A percentile compares a stretch with the other conserved stretches of the same genome.
Conservation (phyloP, 2,888 invertebrate genomes). For the Resseliella maxima region DNA sequence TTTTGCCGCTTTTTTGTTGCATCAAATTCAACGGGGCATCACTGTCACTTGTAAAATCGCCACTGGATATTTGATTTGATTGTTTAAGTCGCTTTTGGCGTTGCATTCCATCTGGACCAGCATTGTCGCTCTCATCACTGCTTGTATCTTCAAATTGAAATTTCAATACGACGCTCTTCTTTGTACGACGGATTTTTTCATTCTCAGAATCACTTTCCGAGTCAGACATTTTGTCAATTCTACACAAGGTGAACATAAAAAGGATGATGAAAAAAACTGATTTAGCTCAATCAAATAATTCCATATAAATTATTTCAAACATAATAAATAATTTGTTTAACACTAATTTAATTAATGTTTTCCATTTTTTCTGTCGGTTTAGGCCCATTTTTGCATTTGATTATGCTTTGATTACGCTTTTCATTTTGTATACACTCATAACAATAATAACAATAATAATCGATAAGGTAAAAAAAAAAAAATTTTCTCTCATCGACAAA, state of each 20-base stretch:
- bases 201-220: constrained; percentile 53
- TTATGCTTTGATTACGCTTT: constrained; percentile 20
- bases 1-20: neutral
- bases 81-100: neutral
- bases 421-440: constrained; percentile 30
- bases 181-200: constrained; percentile 58
- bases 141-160: constrained; percentile 64
- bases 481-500: constrained; percentile 7
- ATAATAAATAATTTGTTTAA: neutral
- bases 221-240: constrained; percentile 56
- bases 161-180: constrained; percentile 66
- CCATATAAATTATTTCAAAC: neutral
- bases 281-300: neutral
- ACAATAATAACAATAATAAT: constrained; percentile 49
- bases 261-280: neutral
- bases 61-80: neutral
- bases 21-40: constrained; percentile 17
- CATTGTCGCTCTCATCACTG: constrained; percentile 55
- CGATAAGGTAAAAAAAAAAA: constrained; percentile 32
- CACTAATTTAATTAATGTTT: constrained; percentile 19
- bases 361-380: neutral
- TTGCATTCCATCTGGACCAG: constrained; percentile 32
- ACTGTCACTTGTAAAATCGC: constrained; percentile 8
- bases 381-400: neutral
- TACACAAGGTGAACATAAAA: neutral